Evolutionary conservation across 2,113 vertebrate species (phyloP), one percentile per base, ranked within the genome.

Genomic region (Smithornis capensis): DNA sequence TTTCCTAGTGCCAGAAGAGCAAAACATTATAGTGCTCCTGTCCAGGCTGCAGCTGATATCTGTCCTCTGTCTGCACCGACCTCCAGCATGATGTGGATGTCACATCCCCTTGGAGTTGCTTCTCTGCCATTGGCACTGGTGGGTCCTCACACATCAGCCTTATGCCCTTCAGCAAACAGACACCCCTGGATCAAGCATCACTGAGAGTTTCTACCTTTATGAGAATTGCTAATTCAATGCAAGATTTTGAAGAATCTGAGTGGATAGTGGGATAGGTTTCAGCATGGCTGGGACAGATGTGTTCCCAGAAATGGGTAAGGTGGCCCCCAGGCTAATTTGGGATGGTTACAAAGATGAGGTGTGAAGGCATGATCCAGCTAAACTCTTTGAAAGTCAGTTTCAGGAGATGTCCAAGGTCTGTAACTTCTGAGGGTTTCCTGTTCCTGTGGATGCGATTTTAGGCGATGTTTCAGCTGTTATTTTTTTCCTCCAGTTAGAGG

Each of bases 1-100:
- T 77, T 86, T 47, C 62, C 27, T 27, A 2, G 6, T 55, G 33
- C 37, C 55, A 94, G 49, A 87, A 83, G 37, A 69, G 10, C 24
- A 64, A 92, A 91, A 76, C n/a, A 79, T n/a, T n/a, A 9, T 27
- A 24, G 38, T 4, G 10, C 6, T 76, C 37, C 45, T 84, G 64
- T 78, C 47, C 74, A 60, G 17, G 28, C 37, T 76, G 35, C 77
- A 89, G 42, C 19, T 1, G 3, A 18, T 8, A 11, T 10, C 73
- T 24, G 4, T 56, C n/a, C 40, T 37, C 23, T 80, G 67, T 28
- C 47, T 49, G 37, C n/a, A 29, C 38, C 4, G 1, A 70, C 28
- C 35, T 62, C 73, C 77, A 57, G 17, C 0, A 0, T 14, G 0
- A 2, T 0, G 0, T 21, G 42, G 28, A 31, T n/a, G 14, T 11